Evolutionary conservation across 1,140 invertebrate genomes (phyloP).

Genomic region (Homarus americanus): DNA sequence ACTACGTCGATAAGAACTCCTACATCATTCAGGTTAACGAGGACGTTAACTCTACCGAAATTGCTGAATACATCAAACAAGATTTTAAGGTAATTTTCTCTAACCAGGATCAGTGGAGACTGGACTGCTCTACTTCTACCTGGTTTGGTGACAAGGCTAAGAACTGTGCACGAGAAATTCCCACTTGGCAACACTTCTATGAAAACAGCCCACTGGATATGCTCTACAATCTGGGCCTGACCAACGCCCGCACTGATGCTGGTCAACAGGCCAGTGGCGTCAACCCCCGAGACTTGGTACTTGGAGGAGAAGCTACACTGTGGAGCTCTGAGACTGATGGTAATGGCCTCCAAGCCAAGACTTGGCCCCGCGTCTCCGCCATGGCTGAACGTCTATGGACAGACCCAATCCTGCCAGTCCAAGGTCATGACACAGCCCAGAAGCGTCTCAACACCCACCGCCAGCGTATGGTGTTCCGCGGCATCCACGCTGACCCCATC

Average conservation of each 20-base stretch:
- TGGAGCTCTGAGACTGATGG: slow-evolving; percentile 82
- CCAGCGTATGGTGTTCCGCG: slow-evolving; percentile 84
- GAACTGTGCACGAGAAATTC: slow-evolving; percentile 7
- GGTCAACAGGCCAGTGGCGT: background rate
- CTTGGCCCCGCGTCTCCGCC: slow-evolving; percentile 79
- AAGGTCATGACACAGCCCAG: slow-evolving; percentile 81
- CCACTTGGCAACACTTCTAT: slow-evolving; percentile 89
- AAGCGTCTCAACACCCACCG: slow-evolving; percentile 84
- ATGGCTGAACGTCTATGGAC: slow-evolving; percentile 88
- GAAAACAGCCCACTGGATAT: slow-evolving; percentile 85
- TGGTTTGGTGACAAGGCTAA: slow-evolving; percentile 83
- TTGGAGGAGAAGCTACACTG: slow-evolving; percentile 87
- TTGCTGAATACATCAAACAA: slow-evolving; percentile 84
- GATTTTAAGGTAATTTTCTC: slow-evolving; percentile 88
- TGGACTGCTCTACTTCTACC: slow-evolving; percentile 90
- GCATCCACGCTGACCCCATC: slow-evolving; percentile 84
- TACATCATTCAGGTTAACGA: slow-evolving; percentile 85
- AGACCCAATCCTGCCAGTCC: slow-evolving; percentile 80
- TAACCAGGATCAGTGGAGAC: slow-evolving; percentile 90
- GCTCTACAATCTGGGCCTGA: slow-evolving; percentile 70
- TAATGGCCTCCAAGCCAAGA: slow-evolving; percentile 34
- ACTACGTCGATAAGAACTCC: slow-evolving; percentile 77
- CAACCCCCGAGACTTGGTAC: slow-evolving; percentile 75
- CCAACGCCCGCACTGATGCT: slow-evolving; percentile 75
- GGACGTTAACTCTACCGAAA: slow-evolving; percentile 80